These are phyloP conservation scores for Polymixis flavicincta DNA, from an alignment of 2,888 invertebrate species.

Conservation along the genomic window DNA sequence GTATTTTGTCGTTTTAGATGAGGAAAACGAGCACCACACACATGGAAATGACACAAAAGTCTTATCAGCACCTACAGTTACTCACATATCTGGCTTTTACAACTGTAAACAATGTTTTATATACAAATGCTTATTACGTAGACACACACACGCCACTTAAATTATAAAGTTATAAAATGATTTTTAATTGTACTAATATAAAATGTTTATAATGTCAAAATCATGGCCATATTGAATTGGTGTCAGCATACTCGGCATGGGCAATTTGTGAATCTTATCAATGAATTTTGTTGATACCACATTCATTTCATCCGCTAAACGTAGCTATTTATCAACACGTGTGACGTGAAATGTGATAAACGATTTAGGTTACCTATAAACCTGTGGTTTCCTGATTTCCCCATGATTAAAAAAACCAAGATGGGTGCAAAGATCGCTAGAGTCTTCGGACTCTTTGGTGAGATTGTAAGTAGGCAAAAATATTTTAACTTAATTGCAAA, in stretches of 20 bases:
- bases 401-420: neutral
- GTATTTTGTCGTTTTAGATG: conserved; percentile 12
- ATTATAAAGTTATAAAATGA: neutral
- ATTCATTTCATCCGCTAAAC: conserved; percentile 13
- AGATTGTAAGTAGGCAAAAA: neutral
- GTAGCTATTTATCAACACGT: conserved; percentile 32
- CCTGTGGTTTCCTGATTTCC: neutral
- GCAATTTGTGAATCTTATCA: conserved; percentile 39
- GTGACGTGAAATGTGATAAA: conserved; percentile 20
- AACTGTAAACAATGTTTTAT: conserved; percentile 25
- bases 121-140: conserved; percentile 3
- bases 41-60: conserved; percentile 8
- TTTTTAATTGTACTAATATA: neutral
- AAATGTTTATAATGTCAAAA: conserved; percentile 12
- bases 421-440: neutral
- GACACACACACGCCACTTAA: neutral
- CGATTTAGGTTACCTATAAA: conserved; percentile 12
- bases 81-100: conserved; percentile 34
- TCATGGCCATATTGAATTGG: conserved; percentile 42
- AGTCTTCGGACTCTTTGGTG: neutral
- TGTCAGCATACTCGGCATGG: conserved; percentile 13
- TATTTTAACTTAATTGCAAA: neutral
- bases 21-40: conserved; percentile 22
- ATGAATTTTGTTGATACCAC: conserved; percentile 17
- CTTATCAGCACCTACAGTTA: conserved; percentile 34